phyloP scores from a whole-genome alignment of 2,888 invertebrate species.

The Rotaria macrura region DNA sequence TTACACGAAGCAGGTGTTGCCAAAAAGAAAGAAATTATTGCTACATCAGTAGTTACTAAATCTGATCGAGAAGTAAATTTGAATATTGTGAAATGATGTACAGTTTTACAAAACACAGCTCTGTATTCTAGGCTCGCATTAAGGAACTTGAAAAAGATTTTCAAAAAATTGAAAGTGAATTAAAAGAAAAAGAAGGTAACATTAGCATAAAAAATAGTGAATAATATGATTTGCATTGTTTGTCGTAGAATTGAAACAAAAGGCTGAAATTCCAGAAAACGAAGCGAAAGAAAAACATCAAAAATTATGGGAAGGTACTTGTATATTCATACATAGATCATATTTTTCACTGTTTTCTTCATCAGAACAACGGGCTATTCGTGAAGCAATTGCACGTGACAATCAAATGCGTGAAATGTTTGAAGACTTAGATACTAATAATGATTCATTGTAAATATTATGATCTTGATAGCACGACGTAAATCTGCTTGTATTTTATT shows the following conservation, averaged over 20 bases:
- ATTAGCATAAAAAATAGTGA: slow-evolving; percentile 24
- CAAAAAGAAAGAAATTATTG: slow-evolving; percentile 60
- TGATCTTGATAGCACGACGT: neutral
- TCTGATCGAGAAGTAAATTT: slow-evolving; percentile 58
- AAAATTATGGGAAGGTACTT: slow-evolving; percentile 48
- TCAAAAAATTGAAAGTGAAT: slow-evolving; percentile 39
- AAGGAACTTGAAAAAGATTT: slow-evolving; percentile 63
- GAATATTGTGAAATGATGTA: slow-evolving; percentile 18
- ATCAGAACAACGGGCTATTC: slow-evolving; percentile 40
- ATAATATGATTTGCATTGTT: neutral
- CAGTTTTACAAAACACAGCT: too few species aligned
- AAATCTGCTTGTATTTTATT: too few species aligned
- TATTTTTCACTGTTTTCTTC: neutral
- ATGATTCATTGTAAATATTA: slow-evolving; percentile 55
- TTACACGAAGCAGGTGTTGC: slow-evolving; percentile 63
- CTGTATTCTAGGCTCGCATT: slow-evolving; percentile 55
- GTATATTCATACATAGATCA: neutral
- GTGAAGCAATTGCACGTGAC: slow-evolving; percentile 41
- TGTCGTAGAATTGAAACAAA: slow-evolving; percentile 48
- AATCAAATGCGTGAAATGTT: slow-evolving; percentile 56
- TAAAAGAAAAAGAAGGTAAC: slow-evolving; percentile 36
- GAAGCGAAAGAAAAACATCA: slow-evolving; percentile 57
- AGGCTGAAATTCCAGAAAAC: slow-evolving; percentile 64
- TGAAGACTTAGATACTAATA: slow-evolving; percentile 66
- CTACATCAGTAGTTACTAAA: slow-evolving; percentile 64